Conservation (phyloP, 2,113 vertebrate species). For the Azemiops feae region DNA sequence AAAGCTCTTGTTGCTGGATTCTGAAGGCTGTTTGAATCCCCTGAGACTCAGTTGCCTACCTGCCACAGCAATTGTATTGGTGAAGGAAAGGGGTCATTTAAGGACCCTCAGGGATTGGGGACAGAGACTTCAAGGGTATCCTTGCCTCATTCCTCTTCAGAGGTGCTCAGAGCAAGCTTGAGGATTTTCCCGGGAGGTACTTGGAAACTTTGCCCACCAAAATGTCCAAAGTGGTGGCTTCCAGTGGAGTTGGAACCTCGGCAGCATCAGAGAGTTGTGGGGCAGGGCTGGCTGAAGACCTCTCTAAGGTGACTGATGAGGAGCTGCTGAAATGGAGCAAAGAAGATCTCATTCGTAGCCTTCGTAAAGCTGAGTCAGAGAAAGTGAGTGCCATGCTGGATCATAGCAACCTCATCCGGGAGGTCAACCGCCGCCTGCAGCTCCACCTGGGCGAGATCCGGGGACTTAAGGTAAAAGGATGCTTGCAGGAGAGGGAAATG, state of each 20-base stretch:
- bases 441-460: slow-evolving; percentile 94
- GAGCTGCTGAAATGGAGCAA: slow-evolving; percentile 92
- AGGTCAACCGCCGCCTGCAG: slow-evolving; percentile 96
- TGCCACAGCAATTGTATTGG: not conserved
- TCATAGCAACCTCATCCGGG: slow-evolving; percentile 94
- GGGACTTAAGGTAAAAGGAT: slow-evolving; percentile 84
- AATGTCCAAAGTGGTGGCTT: slow-evolving; percentile 52
- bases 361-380: slow-evolving; percentile 89
- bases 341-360: slow-evolving; percentile 89
- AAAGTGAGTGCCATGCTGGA: slow-evolving; percentile 96
- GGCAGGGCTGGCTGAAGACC: slow-evolving; percentile 76
- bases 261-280: slow-evolving; percentile 47
- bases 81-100: not conserved
- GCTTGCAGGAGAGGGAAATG: not conserved
- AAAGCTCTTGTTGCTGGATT: not conserved
- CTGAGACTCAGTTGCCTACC: not conserved
- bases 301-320: slow-evolving; percentile 88
- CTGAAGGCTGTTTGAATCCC: not conserved
- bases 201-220: not conserved
- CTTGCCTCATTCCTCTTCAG: not conserved
- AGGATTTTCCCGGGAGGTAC: not conserved
- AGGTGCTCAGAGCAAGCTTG: not conserved
- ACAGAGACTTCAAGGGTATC: not conserved
- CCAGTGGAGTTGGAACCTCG: slow-evolving; percentile 44
- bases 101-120: not conserved